Conservation (phyloP, 1,140 invertebrate genomes). For the Reticulitermes speratus region DNA sequence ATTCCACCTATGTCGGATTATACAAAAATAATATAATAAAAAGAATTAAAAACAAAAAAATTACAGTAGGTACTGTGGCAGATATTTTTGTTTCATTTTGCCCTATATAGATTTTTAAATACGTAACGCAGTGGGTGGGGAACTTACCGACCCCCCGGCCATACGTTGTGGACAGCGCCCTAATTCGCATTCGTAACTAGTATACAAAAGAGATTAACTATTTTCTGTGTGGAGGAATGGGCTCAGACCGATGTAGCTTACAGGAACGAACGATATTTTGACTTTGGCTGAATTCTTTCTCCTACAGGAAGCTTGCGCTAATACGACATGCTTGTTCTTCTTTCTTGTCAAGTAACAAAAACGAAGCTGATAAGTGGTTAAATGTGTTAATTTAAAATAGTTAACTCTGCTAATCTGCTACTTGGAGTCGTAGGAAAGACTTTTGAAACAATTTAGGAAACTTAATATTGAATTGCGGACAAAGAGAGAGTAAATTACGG, state of each 20-base stretch:
- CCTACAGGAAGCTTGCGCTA: not conserved
- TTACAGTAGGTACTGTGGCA: not conserved
- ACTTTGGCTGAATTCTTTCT: not conserved
- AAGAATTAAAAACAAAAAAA: not conserved
- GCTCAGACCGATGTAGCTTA: not conserved
- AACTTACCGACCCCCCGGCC: not conserved
- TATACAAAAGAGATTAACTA: not conserved
- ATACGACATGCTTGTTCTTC: not conserved
- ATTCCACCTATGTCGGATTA: not conserved
- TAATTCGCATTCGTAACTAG: slow-evolving; percentile 12
- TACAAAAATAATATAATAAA: not conserved
- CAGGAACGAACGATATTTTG: not conserved
- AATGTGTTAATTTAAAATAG: no score
- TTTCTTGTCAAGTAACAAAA: not conserved
- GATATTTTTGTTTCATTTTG: not conserved
- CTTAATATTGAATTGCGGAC: no score
- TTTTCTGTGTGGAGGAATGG: not conserved
- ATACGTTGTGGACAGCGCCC: not conserved
- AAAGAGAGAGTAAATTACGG: no score
- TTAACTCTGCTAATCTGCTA: no score
- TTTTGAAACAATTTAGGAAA: no score
- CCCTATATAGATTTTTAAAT: not conserved
- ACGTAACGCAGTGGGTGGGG: not conserved
- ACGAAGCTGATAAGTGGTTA: not conserved
- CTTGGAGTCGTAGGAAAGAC: no score